These are phyloP conservation scores for Hydrotaea diabolus DNA, from an alignment of 2,888 invertebrate genomes.

Conservation along the genomic window DNA sequence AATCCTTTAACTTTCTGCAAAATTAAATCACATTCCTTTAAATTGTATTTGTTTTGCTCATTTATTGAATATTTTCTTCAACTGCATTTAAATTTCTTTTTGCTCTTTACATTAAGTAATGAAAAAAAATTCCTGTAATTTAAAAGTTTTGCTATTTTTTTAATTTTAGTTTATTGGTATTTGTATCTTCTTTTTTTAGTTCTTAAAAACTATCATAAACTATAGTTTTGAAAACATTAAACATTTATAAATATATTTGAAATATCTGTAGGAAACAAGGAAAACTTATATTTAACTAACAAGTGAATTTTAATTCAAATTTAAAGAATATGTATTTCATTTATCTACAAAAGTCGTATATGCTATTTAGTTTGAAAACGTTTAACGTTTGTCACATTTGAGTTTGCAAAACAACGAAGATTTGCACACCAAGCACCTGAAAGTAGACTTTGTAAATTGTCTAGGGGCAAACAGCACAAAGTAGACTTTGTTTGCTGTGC, in stretches of 20 bases:
- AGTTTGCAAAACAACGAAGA: neutral
- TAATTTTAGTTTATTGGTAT: constrained; percentile 9
- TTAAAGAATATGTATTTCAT: neutral
- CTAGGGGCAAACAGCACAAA: neutral
- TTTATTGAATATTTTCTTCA: constrained; percentile 15
- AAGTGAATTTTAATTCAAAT: neutral
- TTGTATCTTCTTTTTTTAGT: neutral
- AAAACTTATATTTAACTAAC: neutral
- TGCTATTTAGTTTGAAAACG: neutral
- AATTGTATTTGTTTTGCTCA: too few species aligned
- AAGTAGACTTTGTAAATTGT: neutral
- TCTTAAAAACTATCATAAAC: constrained; percentile 42
- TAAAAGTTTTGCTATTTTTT: constrained; percentile 38
- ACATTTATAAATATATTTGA: constrained; percentile 43
- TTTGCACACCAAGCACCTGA: constrained; percentile 8
- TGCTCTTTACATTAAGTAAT: constrained; percentile 26
- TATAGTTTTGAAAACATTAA: constrained; percentile 51
- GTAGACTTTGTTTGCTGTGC: neutral
- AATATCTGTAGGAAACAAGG: neutral
- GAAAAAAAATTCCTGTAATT: constrained; percentile 23
- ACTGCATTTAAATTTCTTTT: constrained; percentile 1
- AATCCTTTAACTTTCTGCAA: too few species aligned
- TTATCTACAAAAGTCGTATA: constrained; percentile 29
- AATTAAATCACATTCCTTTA: too few species aligned
- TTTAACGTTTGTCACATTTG: constrained; percentile 34